These are phyloP conservation scores for Amazona vittata DNA, from an alignment of 2,113 vertebrate genomes.

Conservation along the genomic window DNA sequence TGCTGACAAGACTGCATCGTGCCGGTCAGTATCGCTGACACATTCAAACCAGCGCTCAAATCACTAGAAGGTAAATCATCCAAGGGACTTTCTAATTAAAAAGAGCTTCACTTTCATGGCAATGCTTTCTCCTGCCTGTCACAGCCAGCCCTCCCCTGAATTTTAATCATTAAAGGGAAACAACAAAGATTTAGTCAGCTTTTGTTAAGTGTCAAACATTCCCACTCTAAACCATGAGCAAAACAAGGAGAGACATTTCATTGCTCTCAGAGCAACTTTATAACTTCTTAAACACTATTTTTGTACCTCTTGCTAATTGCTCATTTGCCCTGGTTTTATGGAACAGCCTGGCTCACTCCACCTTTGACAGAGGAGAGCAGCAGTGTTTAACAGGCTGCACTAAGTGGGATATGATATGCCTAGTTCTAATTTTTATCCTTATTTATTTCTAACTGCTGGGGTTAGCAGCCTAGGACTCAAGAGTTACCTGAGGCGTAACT, in stretches of 20 bases:
- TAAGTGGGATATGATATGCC: background rate
- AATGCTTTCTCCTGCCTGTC: background rate
- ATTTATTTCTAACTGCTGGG: slow-evolving; percentile 13
- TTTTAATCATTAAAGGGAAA: background rate
- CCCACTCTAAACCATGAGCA: background rate
- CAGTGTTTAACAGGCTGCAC: background rate
- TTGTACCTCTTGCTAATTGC: slow-evolving; percentile 19
- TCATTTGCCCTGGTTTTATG: slow-evolving; percentile 6
- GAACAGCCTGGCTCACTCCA: background rate
- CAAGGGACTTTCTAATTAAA: slow-evolving; percentile 19
- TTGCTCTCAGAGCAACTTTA: slow-evolving; percentile 43
- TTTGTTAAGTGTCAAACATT: slow-evolving; percentile 22
- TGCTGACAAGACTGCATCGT: background rate
- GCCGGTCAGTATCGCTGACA: slow-evolving; percentile 22
- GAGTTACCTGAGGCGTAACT: slow-evolving; percentile 11
- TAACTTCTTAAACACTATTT: slow-evolving; percentile 12
- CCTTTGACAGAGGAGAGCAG: background rate
- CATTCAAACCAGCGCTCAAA: background rate
- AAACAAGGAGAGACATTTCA: slow-evolving; percentile 27
- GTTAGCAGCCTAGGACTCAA: background rate
- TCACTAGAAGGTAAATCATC: slow-evolving; percentile 34
- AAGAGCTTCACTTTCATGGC: background rate
- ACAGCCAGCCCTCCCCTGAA: background rate
- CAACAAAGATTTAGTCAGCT: slow-evolving; percentile 35
- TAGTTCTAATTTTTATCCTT: slow-evolving; percentile 5